phyloP scores from a whole-genome alignment of 1,140 invertebrate species.

The Sinella curviseta region DNA sequence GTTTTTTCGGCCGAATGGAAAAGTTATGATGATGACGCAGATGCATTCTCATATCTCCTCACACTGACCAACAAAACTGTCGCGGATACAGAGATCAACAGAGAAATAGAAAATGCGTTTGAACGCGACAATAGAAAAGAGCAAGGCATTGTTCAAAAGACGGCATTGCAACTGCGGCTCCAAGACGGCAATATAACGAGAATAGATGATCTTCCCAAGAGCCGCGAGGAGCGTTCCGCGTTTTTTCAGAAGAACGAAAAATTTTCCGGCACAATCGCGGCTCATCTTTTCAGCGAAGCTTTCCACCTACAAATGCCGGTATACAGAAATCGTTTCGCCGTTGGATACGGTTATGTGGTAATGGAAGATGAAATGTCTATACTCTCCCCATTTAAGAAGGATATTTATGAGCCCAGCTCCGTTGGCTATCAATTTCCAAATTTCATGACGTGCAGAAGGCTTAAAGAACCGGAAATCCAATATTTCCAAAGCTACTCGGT shows the following conservation, averaged over 20 bases:
- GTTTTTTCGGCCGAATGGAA: neutral
- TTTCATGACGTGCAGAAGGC: neutral
- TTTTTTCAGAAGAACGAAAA: neutral
- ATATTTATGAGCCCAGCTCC: neutral
- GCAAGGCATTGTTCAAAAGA: neutral
- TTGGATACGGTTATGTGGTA: neutral
- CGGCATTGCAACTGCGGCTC: neutral
- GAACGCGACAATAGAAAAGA: neutral
- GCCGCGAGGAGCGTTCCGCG: neutral
- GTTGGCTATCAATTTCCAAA: neutral
- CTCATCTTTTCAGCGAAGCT: neutral
- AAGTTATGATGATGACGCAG: neutral
- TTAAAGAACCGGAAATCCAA: neutral
- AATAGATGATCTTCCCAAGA: neutral
- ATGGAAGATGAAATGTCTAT: neutral
- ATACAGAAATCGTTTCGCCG: neutral
- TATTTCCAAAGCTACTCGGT: neutral
- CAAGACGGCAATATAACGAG: neutral
- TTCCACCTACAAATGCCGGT: neutral
- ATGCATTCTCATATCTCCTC: neutral
- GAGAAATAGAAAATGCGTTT: neutral
- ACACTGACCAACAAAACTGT: neutral
- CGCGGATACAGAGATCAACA: neutral
- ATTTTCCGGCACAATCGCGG: neutral
- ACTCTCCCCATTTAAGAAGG: neutral